Conservation (phyloP, 2,888 invertebrate genomes). For the Heteropelma amictum region DNA sequence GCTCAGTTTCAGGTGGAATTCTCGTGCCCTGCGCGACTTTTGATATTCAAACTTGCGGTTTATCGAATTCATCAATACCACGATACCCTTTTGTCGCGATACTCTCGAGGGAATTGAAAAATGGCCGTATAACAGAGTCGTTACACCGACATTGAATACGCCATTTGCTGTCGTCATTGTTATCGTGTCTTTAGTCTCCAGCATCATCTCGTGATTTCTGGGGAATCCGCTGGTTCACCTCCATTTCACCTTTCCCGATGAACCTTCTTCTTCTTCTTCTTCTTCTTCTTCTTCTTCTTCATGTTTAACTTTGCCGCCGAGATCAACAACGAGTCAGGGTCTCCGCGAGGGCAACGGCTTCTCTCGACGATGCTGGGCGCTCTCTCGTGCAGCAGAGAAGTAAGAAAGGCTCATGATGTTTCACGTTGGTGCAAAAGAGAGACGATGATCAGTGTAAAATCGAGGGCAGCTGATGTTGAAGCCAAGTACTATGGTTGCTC, state of each 20-base stretch:
- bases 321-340: constrained; percentile 39
- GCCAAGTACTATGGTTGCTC: constrained; percentile 33
- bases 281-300: constrained; percentile 45
- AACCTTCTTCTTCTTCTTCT: constrained; percentile 27
- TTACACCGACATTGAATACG: constrained; percentile 24
- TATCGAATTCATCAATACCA: no score
- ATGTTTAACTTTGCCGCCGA: constrained; percentile 22
- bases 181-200: constrained; percentile 8
- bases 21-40: background rate
- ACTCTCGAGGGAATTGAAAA: constrained; percentile 10
- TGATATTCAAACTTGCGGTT: constrained; percentile 11
- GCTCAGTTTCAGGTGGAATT: constrained; percentile 3
- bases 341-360: constrained; percentile 63
- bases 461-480: constrained; percentile 53
- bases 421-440: constrained; percentile 37
- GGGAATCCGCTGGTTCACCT: constrained; percentile 43
- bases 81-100: no score
- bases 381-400: no score
- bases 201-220: constrained; percentile 37
- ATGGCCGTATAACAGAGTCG: constrained; percentile 15
- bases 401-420: constrained; percentile 31
- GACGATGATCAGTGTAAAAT: constrained; percentile 22
- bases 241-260: constrained; percentile 48
- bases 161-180: constrained; percentile 33
- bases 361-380: no score